Evolutionary conservation across 2,888 invertebrate genomes (phyloP).

Genomic region (Incurvaria masculella): DNA sequence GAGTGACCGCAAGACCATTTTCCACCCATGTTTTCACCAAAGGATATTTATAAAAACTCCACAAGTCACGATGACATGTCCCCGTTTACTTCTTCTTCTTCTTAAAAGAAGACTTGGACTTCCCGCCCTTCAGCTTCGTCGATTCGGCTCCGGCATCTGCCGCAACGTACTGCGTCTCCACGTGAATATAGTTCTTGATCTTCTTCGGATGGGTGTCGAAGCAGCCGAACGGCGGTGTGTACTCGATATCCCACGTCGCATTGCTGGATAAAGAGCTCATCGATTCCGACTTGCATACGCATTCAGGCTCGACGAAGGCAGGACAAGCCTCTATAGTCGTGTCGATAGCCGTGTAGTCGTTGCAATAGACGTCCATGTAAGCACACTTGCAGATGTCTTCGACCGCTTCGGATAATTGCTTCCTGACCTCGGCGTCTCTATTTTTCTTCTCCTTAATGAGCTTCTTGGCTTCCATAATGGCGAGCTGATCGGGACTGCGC

Average conservation of each 20-base stretch:
- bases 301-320: constrained; percentile 43
- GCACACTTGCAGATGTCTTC: constrained; percentile 50
- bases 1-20: background rate
- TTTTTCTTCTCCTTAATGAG: constrained; percentile 55
- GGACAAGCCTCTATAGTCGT: constrained; percentile 44
- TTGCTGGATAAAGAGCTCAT: constrained; percentile 52
- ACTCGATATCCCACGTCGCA: constrained; percentile 67
- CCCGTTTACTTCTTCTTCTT: constrained; percentile 21
- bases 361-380: constrained; percentile 50
- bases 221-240: constrained; percentile 68
- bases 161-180: constrained; percentile 60
- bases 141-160: constrained; percentile 49
- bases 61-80: too few species aligned
- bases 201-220: constrained; percentile 57
- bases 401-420: constrained; percentile 42
- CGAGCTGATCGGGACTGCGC: constrained; percentile 49
- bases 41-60: too few species aligned
- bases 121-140: constrained; percentile 25
- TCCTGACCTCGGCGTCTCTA: constrained; percentile 50
- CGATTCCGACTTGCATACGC: constrained; percentile 39
- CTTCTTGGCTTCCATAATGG: constrained; percentile 52
- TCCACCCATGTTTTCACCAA: background rate
- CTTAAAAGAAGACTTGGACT: constrained; percentile 25
- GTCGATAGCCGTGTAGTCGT: constrained; percentile 43
- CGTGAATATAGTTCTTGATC: constrained; percentile 47